phyloP scores from a whole-genome alignment of 2,888 invertebrate species.

The Myathropa florea region DNA sequence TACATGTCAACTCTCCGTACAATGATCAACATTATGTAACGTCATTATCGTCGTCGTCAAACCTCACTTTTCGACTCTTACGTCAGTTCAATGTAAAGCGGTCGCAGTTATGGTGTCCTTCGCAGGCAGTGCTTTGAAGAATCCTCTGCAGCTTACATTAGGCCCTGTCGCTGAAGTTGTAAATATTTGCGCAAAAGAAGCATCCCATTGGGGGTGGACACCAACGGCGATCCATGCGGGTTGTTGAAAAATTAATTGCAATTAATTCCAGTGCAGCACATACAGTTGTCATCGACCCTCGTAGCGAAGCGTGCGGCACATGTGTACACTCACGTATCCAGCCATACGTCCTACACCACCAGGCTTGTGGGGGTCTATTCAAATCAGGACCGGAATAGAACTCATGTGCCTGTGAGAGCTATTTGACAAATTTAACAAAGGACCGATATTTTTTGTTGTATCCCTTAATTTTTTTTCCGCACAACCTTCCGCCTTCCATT shows the following conservation, averaged over 20 bases:
- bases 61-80: neutral
- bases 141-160: slow-evolving; percentile 52
- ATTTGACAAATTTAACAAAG: slow-evolving; percentile 57
- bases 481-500: neutral
- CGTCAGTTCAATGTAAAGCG: neutral
- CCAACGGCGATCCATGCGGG: neutral
- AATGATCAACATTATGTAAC: slow-evolving; percentile 59
- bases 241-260: slow-evolving; percentile 65
- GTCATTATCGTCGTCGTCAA: slow-evolving; percentile 37
- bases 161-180: slow-evolving; percentile 47
- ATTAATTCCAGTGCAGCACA: slow-evolving; percentile 53
- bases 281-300: slow-evolving; percentile 21
- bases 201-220: neutral
- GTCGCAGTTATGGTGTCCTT: slow-evolving; percentile 15
- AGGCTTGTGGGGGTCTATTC: slow-evolving; percentile 8
- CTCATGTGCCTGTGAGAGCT: slow-evolving; percentile 17
- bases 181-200: slow-evolving; percentile 54
- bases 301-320: neutral
- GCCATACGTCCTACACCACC: neutral
- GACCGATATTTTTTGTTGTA: slow-evolving; percentile 13
- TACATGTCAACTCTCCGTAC: slow-evolving; percentile 43
- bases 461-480: slow-evolving; percentile 5
- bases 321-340: neutral
- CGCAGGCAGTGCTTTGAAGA: slow-evolving; percentile 21
- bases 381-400: slow-evolving; percentile 26